These are phyloP conservation scores for Xanthorhoe designata DNA, from an alignment of 2,888 invertebrate genomes.

Conservation along the genomic window DNA sequence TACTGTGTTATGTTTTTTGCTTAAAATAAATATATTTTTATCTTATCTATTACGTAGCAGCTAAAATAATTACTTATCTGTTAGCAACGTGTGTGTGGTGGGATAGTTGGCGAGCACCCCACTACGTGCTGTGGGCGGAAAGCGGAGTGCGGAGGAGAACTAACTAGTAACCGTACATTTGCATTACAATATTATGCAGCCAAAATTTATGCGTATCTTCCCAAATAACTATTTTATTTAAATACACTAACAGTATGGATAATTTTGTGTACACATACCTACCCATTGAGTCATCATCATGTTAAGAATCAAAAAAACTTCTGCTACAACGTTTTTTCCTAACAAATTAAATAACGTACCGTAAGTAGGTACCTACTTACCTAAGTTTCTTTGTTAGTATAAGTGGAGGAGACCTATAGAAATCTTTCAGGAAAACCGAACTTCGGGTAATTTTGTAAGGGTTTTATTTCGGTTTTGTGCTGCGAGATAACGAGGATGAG, in stretches of 20 bases:
- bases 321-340: background rate
- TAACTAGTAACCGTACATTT: slow-evolving; percentile 28
- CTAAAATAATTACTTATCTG: slow-evolving; percentile 32
- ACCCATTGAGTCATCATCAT: background rate
- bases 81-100: slow-evolving; percentile 25
- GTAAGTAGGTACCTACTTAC: background rate
- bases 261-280: no score
- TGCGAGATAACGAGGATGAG: slow-evolving; percentile 31
- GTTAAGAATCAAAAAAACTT: background rate
- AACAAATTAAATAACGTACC: slow-evolving; percentile 3
- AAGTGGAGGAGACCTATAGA: slow-evolving; percentile 8
- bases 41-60: slow-evolving; percentile 23
- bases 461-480: slow-evolving; percentile 22
- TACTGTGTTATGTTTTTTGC: no score
- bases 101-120: slow-evolving; percentile 33
- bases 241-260: background rate
- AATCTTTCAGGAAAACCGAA: slow-evolving; percentile 12
- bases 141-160: slow-evolving; percentile 9
- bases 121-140: slow-evolving; percentile 24
- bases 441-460: slow-evolving; percentile 9
- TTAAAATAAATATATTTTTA: no score
- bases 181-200: slow-evolving; percentile 30
- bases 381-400: slow-evolving; percentile 19
- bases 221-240: slow-evolving; percentile 11
- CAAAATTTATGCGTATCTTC: slow-evolving; percentile 20